Conservation (phyloP, 2,113 vertebrate genomes). For the Ctenomys sociabilis region DNA sequence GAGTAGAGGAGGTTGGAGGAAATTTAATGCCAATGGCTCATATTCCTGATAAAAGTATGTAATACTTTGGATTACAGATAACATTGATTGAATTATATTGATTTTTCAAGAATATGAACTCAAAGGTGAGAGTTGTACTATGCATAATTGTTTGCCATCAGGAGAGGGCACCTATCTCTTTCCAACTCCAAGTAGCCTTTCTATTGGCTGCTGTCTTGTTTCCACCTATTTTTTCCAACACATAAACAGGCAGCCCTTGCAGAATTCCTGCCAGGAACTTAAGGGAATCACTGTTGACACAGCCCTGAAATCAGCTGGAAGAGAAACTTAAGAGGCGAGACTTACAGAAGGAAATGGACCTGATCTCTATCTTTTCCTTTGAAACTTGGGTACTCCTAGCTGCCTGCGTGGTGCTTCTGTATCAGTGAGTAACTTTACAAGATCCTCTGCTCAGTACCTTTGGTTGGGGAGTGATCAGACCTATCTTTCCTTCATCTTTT, state of each 20-base stretch:
- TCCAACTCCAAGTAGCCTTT: not conserved
- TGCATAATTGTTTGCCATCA: too few relatives aligned
- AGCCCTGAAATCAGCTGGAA: not conserved
- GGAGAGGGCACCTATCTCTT: not conserved
- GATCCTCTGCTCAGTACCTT: not conserved
- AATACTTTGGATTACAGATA: too few relatives aligned
- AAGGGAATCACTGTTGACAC: not conserved
- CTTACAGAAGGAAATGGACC: constrained; percentile 19
- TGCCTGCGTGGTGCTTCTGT: constrained; percentile 32
- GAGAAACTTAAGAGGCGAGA: not conserved
- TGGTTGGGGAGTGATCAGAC: not conserved
- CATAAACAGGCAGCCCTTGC: not conserved
- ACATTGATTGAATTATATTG: not conserved
- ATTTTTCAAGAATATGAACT: not conserved
- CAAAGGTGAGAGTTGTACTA: not conserved
- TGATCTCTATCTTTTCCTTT: constrained; percentile 41
- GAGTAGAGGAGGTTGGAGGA: not conserved
- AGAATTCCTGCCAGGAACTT: not conserved
- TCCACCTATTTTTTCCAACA: not conserved
- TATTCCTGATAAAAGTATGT: not conserved
- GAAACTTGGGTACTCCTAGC: constrained; percentile 55
- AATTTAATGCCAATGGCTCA: not conserved
- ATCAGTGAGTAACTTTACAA: constrained; percentile 58
- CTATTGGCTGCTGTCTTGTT: not conserved
- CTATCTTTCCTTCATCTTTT: not conserved